phyloP scores from a whole-genome alignment of 2,113 vertebrate genomes.

The Micronycteris hirsuta region DNA sequence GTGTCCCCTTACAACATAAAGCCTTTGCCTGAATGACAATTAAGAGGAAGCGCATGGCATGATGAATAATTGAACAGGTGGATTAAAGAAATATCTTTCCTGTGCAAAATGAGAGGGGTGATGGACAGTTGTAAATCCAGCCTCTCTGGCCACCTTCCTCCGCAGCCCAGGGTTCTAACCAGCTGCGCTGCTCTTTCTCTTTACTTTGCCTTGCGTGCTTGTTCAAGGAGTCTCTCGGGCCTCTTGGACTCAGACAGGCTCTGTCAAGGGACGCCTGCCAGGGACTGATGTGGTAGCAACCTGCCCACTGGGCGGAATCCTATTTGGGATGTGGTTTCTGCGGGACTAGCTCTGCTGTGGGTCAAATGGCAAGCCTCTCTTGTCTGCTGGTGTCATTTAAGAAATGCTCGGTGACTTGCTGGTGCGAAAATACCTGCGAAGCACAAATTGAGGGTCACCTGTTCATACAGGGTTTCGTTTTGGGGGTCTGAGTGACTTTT shows the following conservation, averaged over 20 bases:
- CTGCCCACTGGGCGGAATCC: not conserved
- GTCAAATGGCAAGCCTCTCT: not conserved
- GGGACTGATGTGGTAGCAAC: not conserved
- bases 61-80: slow-evolving; percentile 90
- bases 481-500: not conserved
- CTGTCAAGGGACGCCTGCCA: not conserved
- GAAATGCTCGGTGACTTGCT: not conserved
- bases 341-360: not conserved
- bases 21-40: slow-evolving; percentile 80
- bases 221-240: not conserved
- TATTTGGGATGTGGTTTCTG: not conserved
- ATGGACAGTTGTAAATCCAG: not conserved
- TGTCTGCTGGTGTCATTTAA: not conserved
- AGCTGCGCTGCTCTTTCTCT: not conserved
- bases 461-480: not conserved
- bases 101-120: slow-evolving; percentile 67
- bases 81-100: slow-evolving; percentile 79
- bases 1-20: slow-evolving; percentile 85
- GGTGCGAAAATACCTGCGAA: not conserved
- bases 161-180: not conserved
- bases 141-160: not conserved
- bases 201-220: not conserved
- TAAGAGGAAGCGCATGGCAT: slow-evolving; percentile 80
- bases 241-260: not conserved
- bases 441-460: not conserved